A percentile compares a stretch with the other conserved stretches of the same genome.
Evolutionary conservation across 2,113 vertebrate species (phyloP).

Genomic region (Crocuta crocuta): DNA sequence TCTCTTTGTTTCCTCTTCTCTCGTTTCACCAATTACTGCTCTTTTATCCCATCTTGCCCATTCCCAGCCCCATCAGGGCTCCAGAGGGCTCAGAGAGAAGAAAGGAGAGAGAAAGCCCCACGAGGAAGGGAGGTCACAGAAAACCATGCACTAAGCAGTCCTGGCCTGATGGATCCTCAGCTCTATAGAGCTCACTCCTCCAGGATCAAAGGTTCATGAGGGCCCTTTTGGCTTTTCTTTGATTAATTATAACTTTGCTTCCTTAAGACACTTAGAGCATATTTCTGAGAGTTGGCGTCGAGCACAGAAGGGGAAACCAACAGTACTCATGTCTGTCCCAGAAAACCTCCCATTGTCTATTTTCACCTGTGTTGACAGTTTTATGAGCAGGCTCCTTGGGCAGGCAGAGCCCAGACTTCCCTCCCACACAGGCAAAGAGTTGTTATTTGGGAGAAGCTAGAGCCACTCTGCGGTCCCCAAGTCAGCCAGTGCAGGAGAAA

Average conservation of each 20-base stretch:
- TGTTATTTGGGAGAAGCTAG: constrained; percentile 1
- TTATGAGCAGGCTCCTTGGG: not conserved
- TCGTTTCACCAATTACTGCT: not conserved
- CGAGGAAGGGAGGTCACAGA: not conserved
- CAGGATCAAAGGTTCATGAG: not conserved
- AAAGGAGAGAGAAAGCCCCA: not conserved
- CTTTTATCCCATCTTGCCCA: not conserved
- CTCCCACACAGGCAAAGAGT: not conserved
- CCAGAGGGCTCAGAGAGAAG: not conserved
- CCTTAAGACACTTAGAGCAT: not conserved
- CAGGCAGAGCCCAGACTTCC: not conserved
- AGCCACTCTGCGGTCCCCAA: not conserved
- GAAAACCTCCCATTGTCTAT: not conserved
- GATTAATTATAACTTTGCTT: constrained; percentile 29
- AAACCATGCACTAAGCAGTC: not conserved
- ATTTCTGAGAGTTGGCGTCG: not conserved
- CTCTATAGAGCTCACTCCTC: not conserved
- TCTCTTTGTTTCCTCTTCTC: not conserved
- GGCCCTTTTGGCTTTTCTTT: not conserved
- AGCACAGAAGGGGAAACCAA: not conserved
- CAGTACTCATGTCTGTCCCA: not conserved
- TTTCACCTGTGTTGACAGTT: not conserved
- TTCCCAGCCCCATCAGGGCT: not conserved
- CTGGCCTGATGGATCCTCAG: not conserved
- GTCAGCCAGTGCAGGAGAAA: not conserved